Conservation (phyloP, 2,888 invertebrate species). For the Scaptodrosophila latifasciaeformis region DNA sequence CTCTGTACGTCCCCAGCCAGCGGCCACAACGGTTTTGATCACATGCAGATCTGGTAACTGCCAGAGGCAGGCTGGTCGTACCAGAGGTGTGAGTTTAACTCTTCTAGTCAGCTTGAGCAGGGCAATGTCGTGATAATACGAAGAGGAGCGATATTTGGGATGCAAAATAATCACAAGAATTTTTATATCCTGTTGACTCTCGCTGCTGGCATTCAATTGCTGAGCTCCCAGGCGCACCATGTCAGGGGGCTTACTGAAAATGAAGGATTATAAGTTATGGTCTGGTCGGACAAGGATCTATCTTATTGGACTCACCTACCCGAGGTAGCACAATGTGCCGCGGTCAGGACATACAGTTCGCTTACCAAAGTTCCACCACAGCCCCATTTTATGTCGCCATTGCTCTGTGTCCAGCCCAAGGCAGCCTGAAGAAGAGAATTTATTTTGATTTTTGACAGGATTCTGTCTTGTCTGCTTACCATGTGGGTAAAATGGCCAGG, state of each 20-base stretch:
- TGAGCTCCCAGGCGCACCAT: conserved; percentile 77
- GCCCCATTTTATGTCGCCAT: conserved; percentile 63
- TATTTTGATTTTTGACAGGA: too few species aligned
- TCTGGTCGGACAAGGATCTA: not conserved
- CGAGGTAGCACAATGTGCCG: conserved; percentile 77
- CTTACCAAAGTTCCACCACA: conserved; percentile 76
- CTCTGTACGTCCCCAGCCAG: conserved; percentile 74
- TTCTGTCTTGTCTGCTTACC: conserved; percentile 67
- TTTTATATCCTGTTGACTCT: conserved; percentile 74
- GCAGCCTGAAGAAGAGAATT: conserved; percentile 50
- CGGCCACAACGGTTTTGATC: conserved; percentile 60
- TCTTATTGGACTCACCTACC: conserved; percentile 51
- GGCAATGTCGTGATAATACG: conserved; percentile 79
- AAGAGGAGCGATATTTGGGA: conserved; percentile 76
- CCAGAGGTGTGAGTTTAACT: conserved; percentile 54
- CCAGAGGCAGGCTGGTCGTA: conserved; percentile 75
- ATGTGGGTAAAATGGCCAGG: conserved; percentile 78
- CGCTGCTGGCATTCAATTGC: conserved; percentile 74
- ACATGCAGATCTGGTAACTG: conserved; percentile 61
- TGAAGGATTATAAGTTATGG: not conserved
- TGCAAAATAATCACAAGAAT: conserved; percentile 75
- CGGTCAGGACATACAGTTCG: conserved; percentile 77
- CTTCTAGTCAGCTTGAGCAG: conserved; percentile 75
- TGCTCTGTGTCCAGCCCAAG: conserved; percentile 70
- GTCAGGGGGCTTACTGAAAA: conserved; percentile 76